These are phyloP conservation scores for Drosophila flavopinicola DNA, from an alignment of 2,888 invertebrate species.

Conservation along the genomic window DNA sequence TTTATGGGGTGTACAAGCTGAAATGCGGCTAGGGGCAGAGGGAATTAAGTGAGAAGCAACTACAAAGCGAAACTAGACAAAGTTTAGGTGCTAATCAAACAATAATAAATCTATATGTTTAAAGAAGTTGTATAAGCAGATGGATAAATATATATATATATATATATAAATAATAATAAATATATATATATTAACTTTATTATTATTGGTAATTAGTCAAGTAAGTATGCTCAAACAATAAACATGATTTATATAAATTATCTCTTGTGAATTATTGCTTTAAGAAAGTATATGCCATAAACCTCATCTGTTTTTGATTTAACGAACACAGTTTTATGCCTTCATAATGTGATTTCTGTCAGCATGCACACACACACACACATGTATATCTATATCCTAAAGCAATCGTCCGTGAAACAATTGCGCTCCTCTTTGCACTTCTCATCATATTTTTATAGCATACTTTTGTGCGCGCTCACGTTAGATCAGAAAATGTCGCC, in stretches of 20 bases:
- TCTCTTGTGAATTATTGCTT: background rate
- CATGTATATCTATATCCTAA: background rate
- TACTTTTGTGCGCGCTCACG: constrained; percentile 68
- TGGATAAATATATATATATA: background rate
- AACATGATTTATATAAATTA: too few species aligned
- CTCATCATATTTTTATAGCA: constrained; percentile 76
- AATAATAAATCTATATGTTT: background rate
- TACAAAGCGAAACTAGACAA: background rate
- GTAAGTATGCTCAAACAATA: too few species aligned
- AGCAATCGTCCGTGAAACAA: constrained; percentile 9
- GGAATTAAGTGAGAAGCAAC: background rate
- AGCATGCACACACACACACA: background rate
- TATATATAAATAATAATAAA: too few species aligned
- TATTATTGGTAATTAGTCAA: too few species aligned
- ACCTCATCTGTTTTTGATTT: constrained; percentile 5
- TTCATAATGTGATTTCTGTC: constrained; percentile 24
- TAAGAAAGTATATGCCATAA: background rate
- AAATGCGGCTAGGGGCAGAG: background rate
- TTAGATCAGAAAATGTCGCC: constrained; percentile 68
- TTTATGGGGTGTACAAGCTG: constrained; percentile 4
- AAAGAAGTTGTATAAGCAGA: too few species aligned
- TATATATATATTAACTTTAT: too few species aligned
- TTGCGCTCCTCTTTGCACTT: constrained; percentile 45
- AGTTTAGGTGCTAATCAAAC: background rate
- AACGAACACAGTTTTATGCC: constrained; percentile 14